Base-by-base conservation (phyloP, 1,140 invertebrate genomes). In the Aradophagus sp. region DNA sequence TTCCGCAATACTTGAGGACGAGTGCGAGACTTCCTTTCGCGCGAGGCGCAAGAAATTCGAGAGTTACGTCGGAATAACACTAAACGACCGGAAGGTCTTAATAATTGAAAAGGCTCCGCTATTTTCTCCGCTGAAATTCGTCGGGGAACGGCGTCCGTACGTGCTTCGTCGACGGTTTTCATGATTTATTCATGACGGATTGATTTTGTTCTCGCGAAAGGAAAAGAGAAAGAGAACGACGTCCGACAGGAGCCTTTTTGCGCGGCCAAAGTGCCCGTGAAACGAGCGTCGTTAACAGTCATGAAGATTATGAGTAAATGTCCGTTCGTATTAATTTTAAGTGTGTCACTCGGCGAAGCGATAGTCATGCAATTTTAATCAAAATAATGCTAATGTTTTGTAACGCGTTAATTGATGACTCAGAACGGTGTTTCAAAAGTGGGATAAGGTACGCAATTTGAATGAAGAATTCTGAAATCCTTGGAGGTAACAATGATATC, bases 151-250 rank as follows among this genome's bases (percentile, higher is more conserved):
- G 10, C 11, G 4, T 29, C 6, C 38, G 52, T 69, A 69, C 65
- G 65, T 68, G 66, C 44, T 16, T 23, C 50, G 50, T 47, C 44
- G 65, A 61, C 63, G 41, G 8, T 61, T 69, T 62, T 56, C 56
- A 75, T 75, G 73, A 75, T 66, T 75, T 72, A 75, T 75, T 75
- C 73, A 75, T 69, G 68, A 59, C 29, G 41, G 50, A 72, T 68
- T 47, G 39, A 48, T 68, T 48, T 69, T 39, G 55, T 59, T 61
- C 65, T 42, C 17, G 47, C 55, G 34, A 39, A 55, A 55, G 35
- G 32, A 59, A 45, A 27, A 58, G 52, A 35, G 15, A 13, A 42
- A 14, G 63, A 61, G 39, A 29, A n/a, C 56, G 68, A 36, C 27
- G 50, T 48, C 61, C 52, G 29, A 14, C 11, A 5, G n/a, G n/a